Base-by-base conservation (phyloP, 1,140 invertebrate species). In the Phthorimaea operculella region DNA sequence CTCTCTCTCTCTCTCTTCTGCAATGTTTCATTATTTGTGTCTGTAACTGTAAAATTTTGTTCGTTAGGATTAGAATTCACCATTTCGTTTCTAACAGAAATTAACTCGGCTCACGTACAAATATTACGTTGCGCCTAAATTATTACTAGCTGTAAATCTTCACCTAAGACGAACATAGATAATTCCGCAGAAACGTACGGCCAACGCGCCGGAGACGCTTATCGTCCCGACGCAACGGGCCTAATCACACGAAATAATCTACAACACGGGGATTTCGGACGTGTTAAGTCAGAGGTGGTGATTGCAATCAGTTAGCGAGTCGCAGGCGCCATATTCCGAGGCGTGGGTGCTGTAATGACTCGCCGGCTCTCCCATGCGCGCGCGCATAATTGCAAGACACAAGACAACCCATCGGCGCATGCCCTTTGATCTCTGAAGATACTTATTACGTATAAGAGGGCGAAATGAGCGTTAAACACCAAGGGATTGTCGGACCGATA, bases 351-450 rank as follows among this genome's bases (percentile, higher is more conserved):
- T 11, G 57, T 82, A 82, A 82, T 79, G 76, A 79, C 69, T 47
- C 39, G 3, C 8, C 4, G 39, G 11, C 39, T 70, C 72, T 76
- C 70, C 72, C 70, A 76, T 77, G 70, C 71, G 72, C 72, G 56
- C 53, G 72, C 69, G 72, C 64, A 63, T 81, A 79, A 82, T 82
- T 82, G 76, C 76, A 68, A 76, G 66, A 39, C 45, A 47, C 21
- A 28, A 28, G 21, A 28, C 21, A 28, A 28, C 8, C 66, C 62
- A 67, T 64, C 66, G 66, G 75, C 70, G 59, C 64, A 59, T 76
- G 79, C 71, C 76, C 79, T 79, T 76, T 79, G 76, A 79, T 79
- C 75, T 76, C 55, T 79, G 75, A 75, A 76, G 70, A 76, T 78
- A 77, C 76, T 82, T 79, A 82, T 82, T 79, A 78, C 67, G 62